phyloP scores from a whole-genome alignment of 2,113 vertebrate species.

The Clarias gariepinus region DNA sequence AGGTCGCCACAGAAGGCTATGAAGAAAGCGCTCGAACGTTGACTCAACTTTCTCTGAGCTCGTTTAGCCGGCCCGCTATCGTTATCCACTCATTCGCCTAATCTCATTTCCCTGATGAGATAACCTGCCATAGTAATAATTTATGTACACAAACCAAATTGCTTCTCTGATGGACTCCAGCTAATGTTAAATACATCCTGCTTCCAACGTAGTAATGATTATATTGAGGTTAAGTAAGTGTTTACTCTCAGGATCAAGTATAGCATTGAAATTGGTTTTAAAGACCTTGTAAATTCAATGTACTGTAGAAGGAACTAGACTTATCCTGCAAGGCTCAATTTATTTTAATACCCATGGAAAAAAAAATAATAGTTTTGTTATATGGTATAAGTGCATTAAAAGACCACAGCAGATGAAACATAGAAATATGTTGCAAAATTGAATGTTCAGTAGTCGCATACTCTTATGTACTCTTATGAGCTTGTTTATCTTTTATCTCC shows the following conservation, averaged over 20 bases:
- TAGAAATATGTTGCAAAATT: neutral
- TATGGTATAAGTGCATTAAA: neutral
- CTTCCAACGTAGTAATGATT: conserved; percentile 15
- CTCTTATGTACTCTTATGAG: neutral
- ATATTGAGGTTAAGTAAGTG: conserved; percentile 16
- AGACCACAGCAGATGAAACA: neutral
- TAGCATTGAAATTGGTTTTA: neutral
- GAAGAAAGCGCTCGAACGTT: conserved; percentile 9
- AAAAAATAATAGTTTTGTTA: neutral
- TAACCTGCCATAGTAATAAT: conserved; percentile 60
- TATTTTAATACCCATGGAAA: neutral
- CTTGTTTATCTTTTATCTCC: neutral
- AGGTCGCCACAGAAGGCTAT: conserved; percentile 16
- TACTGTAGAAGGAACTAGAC: neutral
- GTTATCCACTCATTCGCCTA: conserved; percentile 56
- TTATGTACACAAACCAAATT: conserved; percentile 63
- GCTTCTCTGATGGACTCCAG: conserved; percentile 47
- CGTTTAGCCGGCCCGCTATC: conserved; percentile 52
- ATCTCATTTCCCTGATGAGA: conserved; percentile 64
- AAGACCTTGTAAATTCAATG: neutral
- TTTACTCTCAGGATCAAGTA: neutral
- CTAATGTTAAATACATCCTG: conserved; percentile 33
- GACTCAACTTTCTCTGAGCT: conserved; percentile 42
- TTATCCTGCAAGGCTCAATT: no score
- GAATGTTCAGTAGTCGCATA: neutral